phyloP scores from a whole-genome alignment of 2,888 invertebrate genomes.

The Thymelicus lineola region DNA sequence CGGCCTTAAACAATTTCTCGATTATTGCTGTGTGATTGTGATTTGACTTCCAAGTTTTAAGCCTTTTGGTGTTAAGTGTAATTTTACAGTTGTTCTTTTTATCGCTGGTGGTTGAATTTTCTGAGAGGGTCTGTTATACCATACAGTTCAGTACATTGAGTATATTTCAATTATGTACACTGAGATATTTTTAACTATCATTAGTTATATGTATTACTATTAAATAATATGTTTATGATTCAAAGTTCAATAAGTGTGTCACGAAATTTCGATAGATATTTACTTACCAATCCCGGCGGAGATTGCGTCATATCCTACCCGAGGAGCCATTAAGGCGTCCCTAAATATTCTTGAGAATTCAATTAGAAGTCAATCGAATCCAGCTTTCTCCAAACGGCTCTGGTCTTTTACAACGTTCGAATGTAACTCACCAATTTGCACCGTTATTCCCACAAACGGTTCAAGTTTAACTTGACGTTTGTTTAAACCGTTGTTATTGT shows the following conservation, averaged over 20 bases:
- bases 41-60: neutral
- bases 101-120: no score
- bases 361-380: conserved; percentile 46
- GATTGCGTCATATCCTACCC: conserved; percentile 14
- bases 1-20: conserved; percentile 22
- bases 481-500: conserved; percentile 27
- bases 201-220: no score
- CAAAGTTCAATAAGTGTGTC: no score
- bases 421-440: conserved; percentile 15
- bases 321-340: conserved; percentile 32
- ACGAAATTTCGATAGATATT: neutral
- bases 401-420: conserved; percentile 22
- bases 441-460: conserved; percentile 21
- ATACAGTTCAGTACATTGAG: no score
- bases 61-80: conserved; percentile 6
- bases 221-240: no score
- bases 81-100: neutral
- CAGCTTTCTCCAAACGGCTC: conserved; percentile 38
- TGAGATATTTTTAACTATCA: no score
- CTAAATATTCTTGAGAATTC: conserved; percentile 44
- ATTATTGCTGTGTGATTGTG: conserved; percentile 24
- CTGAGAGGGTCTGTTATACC: no score
- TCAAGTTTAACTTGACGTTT: conserved; percentile 7
- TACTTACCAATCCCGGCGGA: neutral
- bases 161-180: no score